Percentiles rank a stretch among this genome's conserved stretches.
Evolutionary conservation across 1,140 invertebrate species (phyloP).

Genomic region (Drepana arcuata): DNA sequence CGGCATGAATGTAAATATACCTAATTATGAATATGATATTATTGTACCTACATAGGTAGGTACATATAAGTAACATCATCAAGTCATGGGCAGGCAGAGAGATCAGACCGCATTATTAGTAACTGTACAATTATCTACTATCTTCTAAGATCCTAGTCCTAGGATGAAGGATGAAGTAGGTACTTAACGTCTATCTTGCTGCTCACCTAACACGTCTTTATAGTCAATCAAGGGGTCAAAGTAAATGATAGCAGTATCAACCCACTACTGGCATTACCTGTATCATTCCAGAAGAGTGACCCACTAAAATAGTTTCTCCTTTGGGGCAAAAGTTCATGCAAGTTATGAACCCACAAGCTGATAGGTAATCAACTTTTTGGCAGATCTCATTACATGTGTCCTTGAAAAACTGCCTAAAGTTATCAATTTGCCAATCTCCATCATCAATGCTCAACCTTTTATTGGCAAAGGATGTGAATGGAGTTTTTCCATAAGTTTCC

Average conservation of each 20-base stretch:
- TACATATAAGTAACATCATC: neutral
- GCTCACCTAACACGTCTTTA: too few species aligned
- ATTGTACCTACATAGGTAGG: constrained; percentile 1
- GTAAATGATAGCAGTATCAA: too few species aligned
- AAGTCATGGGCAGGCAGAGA: neutral
- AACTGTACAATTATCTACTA: too few species aligned
- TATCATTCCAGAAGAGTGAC: constrained; percentile 47
- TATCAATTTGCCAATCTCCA: constrained; percentile 36
- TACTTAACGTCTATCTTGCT: too few species aligned
- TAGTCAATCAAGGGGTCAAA: too few species aligned
- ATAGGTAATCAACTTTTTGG: constrained; percentile 28
- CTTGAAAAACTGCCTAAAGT: constrained; percentile 38
- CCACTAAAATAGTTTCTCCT: constrained; percentile 40
- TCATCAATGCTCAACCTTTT: constrained; percentile 24
- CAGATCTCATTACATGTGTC: constrained; percentile 37
- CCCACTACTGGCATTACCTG: too few species aligned
- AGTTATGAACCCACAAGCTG: constrained; percentile 42
- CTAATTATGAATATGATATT: too few species aligned
- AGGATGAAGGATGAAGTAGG: too few species aligned
- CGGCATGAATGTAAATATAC: too few species aligned
- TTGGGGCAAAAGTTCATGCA: constrained; percentile 38
- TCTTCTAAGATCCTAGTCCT: too few species aligned
- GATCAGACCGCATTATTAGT: too few species aligned
- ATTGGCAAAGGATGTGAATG: constrained; percentile 42
- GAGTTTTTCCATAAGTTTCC: constrained; percentile 16